Conservation (phyloP, 2,888 invertebrate genomes). For the Phasia obesa region DNA sequence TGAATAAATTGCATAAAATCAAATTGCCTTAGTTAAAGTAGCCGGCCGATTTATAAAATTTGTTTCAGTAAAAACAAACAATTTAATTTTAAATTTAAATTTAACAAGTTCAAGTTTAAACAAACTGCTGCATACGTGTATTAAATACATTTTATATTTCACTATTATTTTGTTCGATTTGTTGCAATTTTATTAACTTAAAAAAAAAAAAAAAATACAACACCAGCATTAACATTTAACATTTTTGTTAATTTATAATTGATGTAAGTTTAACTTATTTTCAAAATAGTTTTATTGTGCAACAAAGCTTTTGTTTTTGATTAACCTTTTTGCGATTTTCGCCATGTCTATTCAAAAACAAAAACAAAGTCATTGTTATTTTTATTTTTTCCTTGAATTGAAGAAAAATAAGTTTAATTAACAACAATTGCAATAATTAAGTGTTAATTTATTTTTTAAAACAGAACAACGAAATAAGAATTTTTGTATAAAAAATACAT, state of each 20-base stretch:
- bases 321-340: not conserved
- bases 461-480: constrained; percentile 13
- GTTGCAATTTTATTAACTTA: constrained; percentile 33
- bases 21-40: constrained; percentile 44
- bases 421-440: constrained; percentile 50
- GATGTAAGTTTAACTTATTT: constrained; percentile 2
- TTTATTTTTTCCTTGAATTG: constrained; percentile 55
- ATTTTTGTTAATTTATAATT: constrained; percentile 31
- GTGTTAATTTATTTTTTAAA: constrained; percentile 46
- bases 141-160: constrained; percentile 42
- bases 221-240: constrained; percentile 22
- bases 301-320: constrained; percentile 10
- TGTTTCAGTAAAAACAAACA: constrained; percentile 9
- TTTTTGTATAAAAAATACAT: not conserved
- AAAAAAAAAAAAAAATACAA: constrained; percentile 28
- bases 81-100: constrained; percentile 43
- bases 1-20: constrained; percentile 44
- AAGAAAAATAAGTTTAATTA: constrained; percentile 39
- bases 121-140: constrained; percentile 32
- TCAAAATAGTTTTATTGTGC: constrained; percentile 15
- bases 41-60: constrained; percentile 34
- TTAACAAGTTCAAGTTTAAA: constrained; percentile 70
- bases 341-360: constrained; percentile 1
- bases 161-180: not conserved
- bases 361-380: constrained; percentile 15